Evolutionary conservation across 1,140 invertebrate species (phyloP).

Genomic region (Formica exsecta): DNA sequence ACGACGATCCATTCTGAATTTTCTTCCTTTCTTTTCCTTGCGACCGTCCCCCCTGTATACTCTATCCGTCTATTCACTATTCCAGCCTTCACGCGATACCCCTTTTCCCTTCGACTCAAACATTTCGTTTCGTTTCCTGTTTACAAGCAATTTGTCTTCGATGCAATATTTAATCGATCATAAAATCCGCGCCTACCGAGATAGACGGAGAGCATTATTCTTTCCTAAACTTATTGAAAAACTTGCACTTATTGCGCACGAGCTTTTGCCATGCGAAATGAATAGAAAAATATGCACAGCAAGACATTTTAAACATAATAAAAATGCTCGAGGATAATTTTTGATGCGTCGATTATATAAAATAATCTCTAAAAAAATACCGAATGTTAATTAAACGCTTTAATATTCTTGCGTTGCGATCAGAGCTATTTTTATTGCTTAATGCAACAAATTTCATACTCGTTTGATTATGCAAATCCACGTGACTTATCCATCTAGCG

Average conservation of each 20-base stretch:
- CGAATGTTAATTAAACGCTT: neutral
- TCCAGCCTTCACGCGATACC: neutral
- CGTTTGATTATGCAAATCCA: slow-evolving; percentile 20
- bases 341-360: neutral
- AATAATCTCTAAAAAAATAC: slow-evolving; percentile 2
- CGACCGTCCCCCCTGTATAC: slow-evolving; percentile 16
- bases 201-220: slow-evolving; percentile 14
- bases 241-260: no score
- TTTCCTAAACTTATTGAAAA: slow-evolving; percentile 36
- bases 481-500: slow-evolving; percentile 10
- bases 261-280: neutral
- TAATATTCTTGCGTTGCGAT: neutral
- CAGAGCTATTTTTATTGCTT: slow-evolving; percentile 17
- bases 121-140: slow-evolving; percentile 17
- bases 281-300: neutral
- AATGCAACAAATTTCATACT: slow-evolving; percentile 33
- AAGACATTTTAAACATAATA: neutral
- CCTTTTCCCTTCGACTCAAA: neutral
- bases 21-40: slow-evolving; percentile 31
- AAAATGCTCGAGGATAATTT: neutral
- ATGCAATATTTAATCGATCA: slow-evolving; percentile 59
- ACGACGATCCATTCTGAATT: slow-evolving; percentile 64
- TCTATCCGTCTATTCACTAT: slow-evolving; percentile 18
- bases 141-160: slow-evolving; percentile 27
- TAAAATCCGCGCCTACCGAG: slow-evolving; percentile 47